A percentile compares a stretch with the other conserved stretches of the same genome.
Evolutionary conservation across 2,113 vertebrate species (phyloP).

Genomic region (Mormyrus lacerda): DNA sequence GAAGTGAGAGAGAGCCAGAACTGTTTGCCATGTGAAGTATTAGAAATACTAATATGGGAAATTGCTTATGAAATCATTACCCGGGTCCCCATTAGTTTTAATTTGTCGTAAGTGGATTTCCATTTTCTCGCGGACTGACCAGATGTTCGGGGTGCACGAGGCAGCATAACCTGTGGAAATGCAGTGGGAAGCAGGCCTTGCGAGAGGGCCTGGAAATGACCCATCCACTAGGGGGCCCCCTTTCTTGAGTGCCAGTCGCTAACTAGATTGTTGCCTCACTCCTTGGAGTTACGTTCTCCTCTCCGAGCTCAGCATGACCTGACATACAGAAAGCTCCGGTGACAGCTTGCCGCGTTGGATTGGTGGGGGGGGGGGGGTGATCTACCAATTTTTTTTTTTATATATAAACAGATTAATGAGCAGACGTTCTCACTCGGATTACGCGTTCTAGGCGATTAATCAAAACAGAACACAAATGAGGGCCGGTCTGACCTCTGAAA

Average conservation of each 20-base stretch:
- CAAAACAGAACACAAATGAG: background rate
- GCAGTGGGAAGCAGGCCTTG: slow-evolving; percentile 38
- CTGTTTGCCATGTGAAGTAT: slow-evolving; percentile 53
- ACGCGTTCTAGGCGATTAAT: background rate
- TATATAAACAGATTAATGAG: background rate
- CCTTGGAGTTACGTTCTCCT: slow-evolving; percentile 33
- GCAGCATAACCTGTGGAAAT: slow-evolving; percentile 44
- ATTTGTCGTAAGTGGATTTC: slow-evolving; percentile 66
- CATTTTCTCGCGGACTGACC: slow-evolving; percentile 59
- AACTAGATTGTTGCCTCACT: slow-evolving; percentile 17
- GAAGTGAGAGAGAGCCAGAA: slow-evolving; percentile 41
- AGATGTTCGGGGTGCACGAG: slow-evolving; percentile 61
- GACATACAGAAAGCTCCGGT: slow-evolving; percentile 30
- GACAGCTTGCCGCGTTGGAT: slow-evolving; percentile 35
- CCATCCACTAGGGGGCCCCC: slow-evolving; percentile 38
- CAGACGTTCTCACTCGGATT: background rate
- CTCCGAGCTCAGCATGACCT: slow-evolving; percentile 41
- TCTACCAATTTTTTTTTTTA: background rate
- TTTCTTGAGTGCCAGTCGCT: background rate
- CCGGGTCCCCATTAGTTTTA: slow-evolving; percentile 61
- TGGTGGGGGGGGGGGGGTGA: background rate
- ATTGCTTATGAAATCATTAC: slow-evolving; percentile 64
- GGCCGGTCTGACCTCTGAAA: background rate
- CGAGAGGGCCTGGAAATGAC: slow-evolving; percentile 16
- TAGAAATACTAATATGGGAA: slow-evolving; percentile 57